Evolutionary conservation across 2,797 vertebrate genomes (phyloP), one percentile per base, ranked within the genome.

Genomic region (Buceros bicornis): DNA sequence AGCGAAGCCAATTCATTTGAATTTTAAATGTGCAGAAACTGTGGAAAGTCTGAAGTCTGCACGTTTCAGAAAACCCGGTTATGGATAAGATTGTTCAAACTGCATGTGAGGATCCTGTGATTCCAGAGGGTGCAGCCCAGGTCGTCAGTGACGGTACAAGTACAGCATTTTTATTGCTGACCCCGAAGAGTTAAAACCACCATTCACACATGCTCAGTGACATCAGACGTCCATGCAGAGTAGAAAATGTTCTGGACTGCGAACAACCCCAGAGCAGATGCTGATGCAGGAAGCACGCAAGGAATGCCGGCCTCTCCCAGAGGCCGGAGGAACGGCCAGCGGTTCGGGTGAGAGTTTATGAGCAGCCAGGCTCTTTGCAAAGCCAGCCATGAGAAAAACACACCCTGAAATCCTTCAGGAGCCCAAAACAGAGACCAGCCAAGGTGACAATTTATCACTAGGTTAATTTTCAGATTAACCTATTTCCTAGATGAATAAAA

Each of bases 321-420:
- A 47, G 21, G 26, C 58, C 65, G 90, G 60, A 74, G 28, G 64
- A 69, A 50, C 24, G 31, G 31, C 25, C 90, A 72, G 62, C 31
- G 56, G 43, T 86, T 95, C 56, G 47, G 5, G 62, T 56, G 77
- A 79, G 76, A 74, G 93, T 94, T 94, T 72, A 33, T 66, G 61
- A 83, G 61, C 47, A 88, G 29, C 29, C 54, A 54, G 6, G 4
- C 54, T 85, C 29, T 83, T 81, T 88, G 69, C 78, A 71, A 53
- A 88, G 50, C 20, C 45, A 82, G 69, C 60, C 9, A 35, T 10
- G 26, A 80, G 72, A 67, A 79, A 1, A 0, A 40, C 35, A 74
- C 10, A 51, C 18, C 51, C 11, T 64, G 64, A 89, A 92, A 71
- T 28, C 7, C 29, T 35, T 47, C 58, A 24, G 6, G 13, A 33